Percentiles rank a stretch among this genome's conserved stretches.
phyloP scores from a whole-genome alignment of 2,797 vertebrate genomes.

The Borostomias antarcticus region DNA sequence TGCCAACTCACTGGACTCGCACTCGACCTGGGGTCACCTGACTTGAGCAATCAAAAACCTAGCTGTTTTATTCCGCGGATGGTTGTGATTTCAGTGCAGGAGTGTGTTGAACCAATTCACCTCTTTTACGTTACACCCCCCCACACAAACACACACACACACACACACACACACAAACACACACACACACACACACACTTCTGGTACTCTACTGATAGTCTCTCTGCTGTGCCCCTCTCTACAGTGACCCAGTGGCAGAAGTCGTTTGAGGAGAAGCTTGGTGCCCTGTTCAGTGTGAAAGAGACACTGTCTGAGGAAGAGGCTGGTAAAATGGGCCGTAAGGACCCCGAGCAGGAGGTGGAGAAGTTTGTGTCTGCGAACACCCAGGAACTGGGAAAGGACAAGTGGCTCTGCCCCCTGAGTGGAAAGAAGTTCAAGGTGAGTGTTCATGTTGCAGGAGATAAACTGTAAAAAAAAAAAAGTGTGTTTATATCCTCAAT shows the following conservation, averaged over 20 bases:
- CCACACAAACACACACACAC: neutral
- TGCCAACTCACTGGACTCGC: no score
- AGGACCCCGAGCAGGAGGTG: slow-evolving; percentile 89
- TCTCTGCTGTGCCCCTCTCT: no score
- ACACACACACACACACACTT: neutral
- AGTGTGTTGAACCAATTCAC: no score
- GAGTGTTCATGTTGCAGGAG: neutral
- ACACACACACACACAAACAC: no score
- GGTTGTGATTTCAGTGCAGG: no score
- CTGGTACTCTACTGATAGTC: no score
- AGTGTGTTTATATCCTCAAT: no score
- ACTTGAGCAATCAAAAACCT: no score
- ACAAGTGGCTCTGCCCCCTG: slow-evolving; percentile 93
- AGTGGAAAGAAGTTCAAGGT: slow-evolving; percentile 96
- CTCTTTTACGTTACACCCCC: no score
- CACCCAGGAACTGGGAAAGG: slow-evolving; percentile 92
- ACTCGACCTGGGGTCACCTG: no score
- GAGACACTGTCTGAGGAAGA: slow-evolving; percentile 89
- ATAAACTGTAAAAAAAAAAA: no score
- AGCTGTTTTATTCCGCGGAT: no score
- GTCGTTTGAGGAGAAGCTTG: slow-evolving; percentile 88
- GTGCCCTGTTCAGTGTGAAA: slow-evolving; percentile 82
- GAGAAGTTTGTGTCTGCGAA: slow-evolving; percentile 92
- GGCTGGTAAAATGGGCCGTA: slow-evolving; percentile 88
- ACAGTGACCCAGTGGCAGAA: slow-evolving; percentile 91